Evolutionary conservation across 2,888 invertebrate species (phyloP), one percentile per base, ranked within the genome.

Genomic region (Prosopocoilus inquinatus): DNA sequence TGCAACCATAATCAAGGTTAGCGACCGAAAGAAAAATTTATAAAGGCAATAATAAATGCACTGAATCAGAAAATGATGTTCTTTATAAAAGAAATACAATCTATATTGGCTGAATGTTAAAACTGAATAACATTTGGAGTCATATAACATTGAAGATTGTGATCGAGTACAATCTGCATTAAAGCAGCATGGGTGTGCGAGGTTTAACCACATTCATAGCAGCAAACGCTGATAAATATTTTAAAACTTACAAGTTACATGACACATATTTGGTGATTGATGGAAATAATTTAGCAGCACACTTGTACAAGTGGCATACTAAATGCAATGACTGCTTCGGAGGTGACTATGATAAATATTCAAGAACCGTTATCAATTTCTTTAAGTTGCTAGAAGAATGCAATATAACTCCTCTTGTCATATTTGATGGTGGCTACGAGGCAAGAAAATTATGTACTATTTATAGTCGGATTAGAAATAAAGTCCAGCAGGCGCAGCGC

Each of bases 141-240:
- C 2, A 20, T 4, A 1, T 20, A 20, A 20, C 20, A 20, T 28
- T 28, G 20, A 28, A 28, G 20, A 28, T 28, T n/a, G n/a, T n/a
- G n/a, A n/a, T n/a, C n/a, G 7, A 28, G 20, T 3, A 28, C n/a
- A n/a, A n/a, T 28, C 20, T 1, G 7, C 20, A 4, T 28, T 28
- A 4, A 3, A 28, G 7, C 38, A 57, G 47, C 59, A 91, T 95
- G 95, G 95, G 96, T 8, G 88, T 96, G 4, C 82, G 85, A 51
- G 95, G 95, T 36, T 79, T 96, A 55, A 92, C 93, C 9, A 89
- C 91, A 0, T 94, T 86, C 65, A 87, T 94, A 58, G 83, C 84
- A 33, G 80, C 80, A 59, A 82, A 86, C 67, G 82, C 87, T 28
- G 81, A 86, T 59, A 74, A 79, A 36, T 89, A 86, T 69, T 78